These are phyloP conservation scores for Cherax destructor DNA, from an alignment of 1,140 invertebrate genomes.

Conservation along the genomic window DNA sequence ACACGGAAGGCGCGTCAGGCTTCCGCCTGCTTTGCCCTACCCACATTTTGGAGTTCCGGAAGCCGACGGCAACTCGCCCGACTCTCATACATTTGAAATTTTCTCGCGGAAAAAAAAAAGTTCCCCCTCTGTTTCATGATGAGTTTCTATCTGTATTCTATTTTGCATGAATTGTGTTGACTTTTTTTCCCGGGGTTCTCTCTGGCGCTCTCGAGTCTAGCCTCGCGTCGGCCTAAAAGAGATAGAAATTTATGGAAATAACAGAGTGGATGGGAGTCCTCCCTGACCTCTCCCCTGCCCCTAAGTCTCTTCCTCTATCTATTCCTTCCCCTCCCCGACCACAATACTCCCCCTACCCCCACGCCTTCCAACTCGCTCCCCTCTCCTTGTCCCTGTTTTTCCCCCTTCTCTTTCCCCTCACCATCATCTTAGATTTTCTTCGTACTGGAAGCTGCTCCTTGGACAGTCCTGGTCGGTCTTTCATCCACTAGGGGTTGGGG, in stretches of 20 bases:
- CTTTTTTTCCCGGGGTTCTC: slow-evolving; percentile 49
- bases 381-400: neutral
- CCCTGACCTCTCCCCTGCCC: neutral
- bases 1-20: neutral
- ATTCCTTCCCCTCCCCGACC: neutral
- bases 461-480: no score
- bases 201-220: slow-evolving; percentile 47
- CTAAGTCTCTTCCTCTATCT: neutral
- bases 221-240: slow-evolving; percentile 58
- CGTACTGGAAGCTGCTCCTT: neutral
- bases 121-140: slow-evolving; percentile 61
- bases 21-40: neutral
- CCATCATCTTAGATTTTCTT: neutral
- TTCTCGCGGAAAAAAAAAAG: slow-evolving; percentile 52
- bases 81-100: slow-evolving; percentile 65
- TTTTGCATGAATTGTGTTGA: slow-evolving; percentile 65
- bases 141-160: slow-evolving; percentile 66
- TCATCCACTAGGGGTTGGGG: no score
- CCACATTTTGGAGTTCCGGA: neutral
- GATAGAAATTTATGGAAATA: slow-evolving; percentile 60
- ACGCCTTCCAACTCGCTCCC: neutral
- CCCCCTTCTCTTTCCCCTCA: neutral
- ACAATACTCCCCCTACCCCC: neutral
- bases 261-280: slow-evolving; percentile 28
- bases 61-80: slow-evolving; percentile 20